Base-by-base conservation (phyloP, 2,888 invertebrate species). In the Lymantria dispar region DNA sequence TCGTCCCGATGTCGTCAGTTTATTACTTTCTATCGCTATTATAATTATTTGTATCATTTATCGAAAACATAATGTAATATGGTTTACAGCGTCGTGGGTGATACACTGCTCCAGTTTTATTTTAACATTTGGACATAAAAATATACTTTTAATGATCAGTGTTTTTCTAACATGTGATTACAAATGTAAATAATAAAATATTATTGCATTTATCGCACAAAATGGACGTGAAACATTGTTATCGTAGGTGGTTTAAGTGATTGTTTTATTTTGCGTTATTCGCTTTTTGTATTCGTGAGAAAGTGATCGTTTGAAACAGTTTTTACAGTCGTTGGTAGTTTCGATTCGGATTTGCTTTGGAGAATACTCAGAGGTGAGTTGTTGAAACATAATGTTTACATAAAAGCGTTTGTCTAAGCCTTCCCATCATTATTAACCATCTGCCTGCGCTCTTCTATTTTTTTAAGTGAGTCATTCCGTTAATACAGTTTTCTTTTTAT, bases 191-290 rank as follows among this genome's bases (percentile, higher is more conserved):
- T 84, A 80, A 70, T 77, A 76, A 80, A 80, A 79, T 78, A 73
- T 74, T 76, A 77, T 77, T 12, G 7, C 38, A 8, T 38, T 72
- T 22, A 76, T 65, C 72, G 68, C 70, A 75, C 80, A 83, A 83
- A 81, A 86, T 86, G 86, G 83, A 84, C 84, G 80, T 80, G 76
- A 84, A 80, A 78, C 65, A 72, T 76, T 77, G 60, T 77, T 68
- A 70, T 73, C 71, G 83, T 82, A 82, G 73, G 78, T 85, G 83
- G 81, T 61, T 74, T 74, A 74, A 75, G 78, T 76, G 74, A 76
- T 82, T 72, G 76, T 57, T 68, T 50, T 59, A 52, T 58, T 65
- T 62, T 57, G 63, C 64, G 62, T 72, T 71, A 31, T 41, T 29
- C 36, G 42, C 50, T 45, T 48, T 54, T 58, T 58, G 47, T 58